Evolutionary conservation across 2,797 vertebrate genomes (phyloP), one percentile per base, ranked within the genome.

Genomic region (Anas georgica): DNA sequence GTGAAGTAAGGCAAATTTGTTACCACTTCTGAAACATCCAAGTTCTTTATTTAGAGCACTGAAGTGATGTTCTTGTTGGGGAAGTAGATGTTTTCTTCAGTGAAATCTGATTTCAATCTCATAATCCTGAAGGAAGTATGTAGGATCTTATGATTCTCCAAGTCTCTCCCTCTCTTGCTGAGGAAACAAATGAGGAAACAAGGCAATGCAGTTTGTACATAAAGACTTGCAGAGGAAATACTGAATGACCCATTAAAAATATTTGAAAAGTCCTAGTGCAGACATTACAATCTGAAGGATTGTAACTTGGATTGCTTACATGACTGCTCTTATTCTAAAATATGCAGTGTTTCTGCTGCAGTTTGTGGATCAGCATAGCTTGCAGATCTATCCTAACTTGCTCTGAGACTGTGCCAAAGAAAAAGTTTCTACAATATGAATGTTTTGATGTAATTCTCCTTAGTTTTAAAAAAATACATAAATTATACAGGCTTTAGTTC

Each of bases 291-390:
- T 41, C 48, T 76, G 72, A 16, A 50, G 63, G 39, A 59, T 23
- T 68, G 11, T n/a, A 82, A 63, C 77, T 80, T 22, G 84, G 31
- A 64, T 29, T 14, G 8, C 28, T 92, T 46, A 23, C 6, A 15
- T 62, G 46, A 93, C 87, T 50, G 46, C 60, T 85, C 94, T 72
- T 86, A 64, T 93, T 86, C 35, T 23, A 56, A 70, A 54, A 74
- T 22, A 67, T 5, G 6, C 48, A 55, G 43, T 48, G 9, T 7
- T 84, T 54, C 66, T 84, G 17, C 31, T 41, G 25, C 21, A 54
- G 31, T 66, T 35, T 66, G 50, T 77, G 56, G 29, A 54, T 86
- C 8, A 69, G 46, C 2, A 4, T 58, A 54, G 9, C 28, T 60
- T 86, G 52, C 21, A 77, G 46, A n/a, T 29, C 5, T 74, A 39